phyloP scores from a whole-genome alignment of 2,888 invertebrate genomes.

The Coleophora flavipennella region DNA sequence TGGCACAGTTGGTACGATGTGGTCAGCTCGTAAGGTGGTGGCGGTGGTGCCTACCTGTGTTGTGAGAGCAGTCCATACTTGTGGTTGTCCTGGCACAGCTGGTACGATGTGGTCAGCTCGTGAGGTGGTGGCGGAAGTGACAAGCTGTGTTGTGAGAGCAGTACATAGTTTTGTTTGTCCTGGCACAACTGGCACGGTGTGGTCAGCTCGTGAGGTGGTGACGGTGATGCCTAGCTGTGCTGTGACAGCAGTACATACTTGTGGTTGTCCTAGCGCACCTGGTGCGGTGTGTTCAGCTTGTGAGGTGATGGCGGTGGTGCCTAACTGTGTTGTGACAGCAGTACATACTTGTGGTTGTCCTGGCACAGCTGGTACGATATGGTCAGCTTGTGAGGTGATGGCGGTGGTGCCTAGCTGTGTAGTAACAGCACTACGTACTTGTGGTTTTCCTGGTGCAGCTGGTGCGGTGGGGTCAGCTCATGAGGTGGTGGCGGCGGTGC shows the following conservation, averaged over 20 bases:
- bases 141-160: no score
- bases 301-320: no score
- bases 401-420: constrained; percentile 57
- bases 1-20: constrained; percentile 46
- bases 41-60: constrained; percentile 69
- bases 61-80: constrained; percentile 48
- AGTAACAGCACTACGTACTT: constrained; percentile 50
- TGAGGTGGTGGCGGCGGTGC: constrained; percentile 52
- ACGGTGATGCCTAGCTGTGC: no score
- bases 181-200: constrained; percentile 39
- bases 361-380: constrained; percentile 38
- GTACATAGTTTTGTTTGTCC: constrained; percentile 51
- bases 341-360: constrained; percentile 51
- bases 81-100: constrained; percentile 49
- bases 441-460: no score
- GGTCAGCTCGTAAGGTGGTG: constrained; percentile 53
- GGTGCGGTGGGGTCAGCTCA: no score
- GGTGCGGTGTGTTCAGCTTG: no score
- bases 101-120: constrained; percentile 31
- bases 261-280: no score
- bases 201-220: constrained; percentile 46
- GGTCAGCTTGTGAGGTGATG: constrained; percentile 41
- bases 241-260: no score
- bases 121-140: no score
- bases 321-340: no score